phyloP scores from a whole-genome alignment of 2,888 invertebrate genomes.

The Allophyes oxyacanthae region DNA sequence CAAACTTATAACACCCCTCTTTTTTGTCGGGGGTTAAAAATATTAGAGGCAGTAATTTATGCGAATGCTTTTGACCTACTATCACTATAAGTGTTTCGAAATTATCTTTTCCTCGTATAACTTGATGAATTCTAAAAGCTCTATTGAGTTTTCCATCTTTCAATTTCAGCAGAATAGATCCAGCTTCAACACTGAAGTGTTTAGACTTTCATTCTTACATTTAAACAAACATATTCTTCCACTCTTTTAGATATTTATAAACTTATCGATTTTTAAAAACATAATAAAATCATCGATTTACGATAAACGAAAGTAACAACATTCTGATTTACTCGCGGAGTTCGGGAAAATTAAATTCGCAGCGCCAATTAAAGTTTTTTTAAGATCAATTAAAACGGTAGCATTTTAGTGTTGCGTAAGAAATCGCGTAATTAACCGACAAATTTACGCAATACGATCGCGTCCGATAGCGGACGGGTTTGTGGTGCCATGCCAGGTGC shows the following conservation, averaged over 20 bases:
- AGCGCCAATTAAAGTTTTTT: conserved; percentile 70
- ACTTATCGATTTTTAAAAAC: conserved; percentile 54
- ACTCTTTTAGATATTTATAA: conserved; percentile 36
- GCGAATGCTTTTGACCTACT: no score
- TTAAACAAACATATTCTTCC: neutral
- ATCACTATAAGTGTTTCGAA: no score
- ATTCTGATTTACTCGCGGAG: conserved; percentile 70
- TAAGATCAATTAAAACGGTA: conserved; percentile 80
- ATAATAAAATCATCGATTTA: conserved; percentile 71
- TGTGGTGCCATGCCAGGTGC: conserved; percentile 23
- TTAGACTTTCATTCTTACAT: no score
- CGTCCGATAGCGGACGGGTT: conserved; percentile 64
- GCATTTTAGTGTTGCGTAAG: conserved; percentile 74
- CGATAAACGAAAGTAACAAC: conserved; percentile 68
- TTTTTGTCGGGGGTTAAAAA: no score
- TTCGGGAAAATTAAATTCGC: conserved; percentile 56
- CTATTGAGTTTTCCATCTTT: no score
- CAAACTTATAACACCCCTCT: no score
- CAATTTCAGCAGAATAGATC: no score
- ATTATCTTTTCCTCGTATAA: no score
- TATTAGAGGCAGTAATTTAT: no score
- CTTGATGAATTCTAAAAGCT: no score
- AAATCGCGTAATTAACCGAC: conserved; percentile 73
- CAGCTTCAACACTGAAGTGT: no score
- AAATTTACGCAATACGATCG: conserved; percentile 81